These are phyloP conservation scores for Tigriopus californicus DNA, from an alignment of 2,888 invertebrate genomes.

Conservation along the genomic window DNA sequence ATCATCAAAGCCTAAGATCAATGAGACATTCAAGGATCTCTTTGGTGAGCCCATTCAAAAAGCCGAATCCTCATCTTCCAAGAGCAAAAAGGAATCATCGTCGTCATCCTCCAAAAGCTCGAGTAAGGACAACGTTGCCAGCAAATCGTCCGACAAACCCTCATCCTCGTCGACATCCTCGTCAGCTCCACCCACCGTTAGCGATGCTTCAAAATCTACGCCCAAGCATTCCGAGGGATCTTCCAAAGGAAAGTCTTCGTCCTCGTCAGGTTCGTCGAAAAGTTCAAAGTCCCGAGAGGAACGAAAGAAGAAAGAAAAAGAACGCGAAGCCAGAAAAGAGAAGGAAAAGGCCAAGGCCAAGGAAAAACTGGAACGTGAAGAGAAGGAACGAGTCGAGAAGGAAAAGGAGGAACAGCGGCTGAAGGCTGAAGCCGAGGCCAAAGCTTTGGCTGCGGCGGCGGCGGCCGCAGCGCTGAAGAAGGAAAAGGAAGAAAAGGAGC, in stretches of 20 bases:
- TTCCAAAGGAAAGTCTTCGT: background rate
- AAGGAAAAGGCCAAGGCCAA: background rate
- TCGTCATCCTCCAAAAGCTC: conserved; percentile 1
- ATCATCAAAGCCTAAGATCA: background rate
- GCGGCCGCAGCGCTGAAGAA: background rate
- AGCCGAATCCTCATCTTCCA: conserved; percentile 9
- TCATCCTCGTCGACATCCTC: background rate
- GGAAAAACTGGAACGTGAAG: background rate
- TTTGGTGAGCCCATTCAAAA: conserved; percentile 13
- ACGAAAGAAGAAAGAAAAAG: background rate
- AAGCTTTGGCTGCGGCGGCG: background rate
- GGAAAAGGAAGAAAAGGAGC: background rate
- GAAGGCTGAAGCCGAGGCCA: background rate
- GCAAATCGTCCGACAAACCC: background rate
- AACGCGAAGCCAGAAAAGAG: background rate
- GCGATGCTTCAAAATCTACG: background rate
- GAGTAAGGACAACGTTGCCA: background rate
- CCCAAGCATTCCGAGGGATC: background rate
- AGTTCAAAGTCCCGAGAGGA: background rate
- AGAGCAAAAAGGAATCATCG: background rate
- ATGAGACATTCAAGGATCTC: conserved; percentile 3
- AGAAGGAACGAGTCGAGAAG: background rate
- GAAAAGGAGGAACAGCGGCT: background rate
- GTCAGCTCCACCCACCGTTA: background rate
- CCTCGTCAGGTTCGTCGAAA: background rate